These are phyloP conservation scores for Meloidogyne exigua DNA, from an alignment of 1,140 invertebrate species.

Conservation along the genomic window DNA sequence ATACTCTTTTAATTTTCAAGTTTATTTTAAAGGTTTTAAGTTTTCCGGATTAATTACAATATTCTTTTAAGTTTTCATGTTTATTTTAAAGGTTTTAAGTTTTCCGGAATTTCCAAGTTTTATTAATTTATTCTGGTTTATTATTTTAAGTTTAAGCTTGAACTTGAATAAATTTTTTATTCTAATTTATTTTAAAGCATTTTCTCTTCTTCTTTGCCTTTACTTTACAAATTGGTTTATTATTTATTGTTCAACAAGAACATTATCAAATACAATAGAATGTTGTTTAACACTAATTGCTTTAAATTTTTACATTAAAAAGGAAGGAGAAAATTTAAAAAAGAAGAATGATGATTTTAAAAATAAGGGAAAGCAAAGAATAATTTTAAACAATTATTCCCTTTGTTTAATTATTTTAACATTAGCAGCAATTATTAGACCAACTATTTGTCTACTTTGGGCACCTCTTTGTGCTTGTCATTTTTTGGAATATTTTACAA, in stretches of 20 bases:
- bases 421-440: conserved; percentile 32
- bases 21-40: too few species aligned
- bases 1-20: too few species aligned
- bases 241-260: conserved; percentile 40
- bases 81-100: too few species aligned
- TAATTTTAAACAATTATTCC: background rate
- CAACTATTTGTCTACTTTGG: conserved; percentile 37
- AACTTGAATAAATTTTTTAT: too few species aligned
- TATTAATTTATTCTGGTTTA: too few species aligned
- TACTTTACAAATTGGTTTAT: conserved; percentile 47
- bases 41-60: too few species aligned
- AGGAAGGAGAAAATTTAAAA: background rate
- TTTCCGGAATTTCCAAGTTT: too few species aligned
- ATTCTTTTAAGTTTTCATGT: too few species aligned
- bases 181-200: too few species aligned
- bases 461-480: conserved; percentile 6
- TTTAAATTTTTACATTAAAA: conserved; percentile 34
- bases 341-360: background rate
- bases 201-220: background rate
- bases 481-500: conserved; percentile 10
- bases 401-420: conserved; percentile 22
- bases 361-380: too few species aligned
- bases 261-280: conserved; percentile 41
- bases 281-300: conserved; percentile 36
- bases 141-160: too few species aligned